Base-by-base conservation (phyloP, 2,113 vertebrate species). In the Danionella cerebrum region DNA sequence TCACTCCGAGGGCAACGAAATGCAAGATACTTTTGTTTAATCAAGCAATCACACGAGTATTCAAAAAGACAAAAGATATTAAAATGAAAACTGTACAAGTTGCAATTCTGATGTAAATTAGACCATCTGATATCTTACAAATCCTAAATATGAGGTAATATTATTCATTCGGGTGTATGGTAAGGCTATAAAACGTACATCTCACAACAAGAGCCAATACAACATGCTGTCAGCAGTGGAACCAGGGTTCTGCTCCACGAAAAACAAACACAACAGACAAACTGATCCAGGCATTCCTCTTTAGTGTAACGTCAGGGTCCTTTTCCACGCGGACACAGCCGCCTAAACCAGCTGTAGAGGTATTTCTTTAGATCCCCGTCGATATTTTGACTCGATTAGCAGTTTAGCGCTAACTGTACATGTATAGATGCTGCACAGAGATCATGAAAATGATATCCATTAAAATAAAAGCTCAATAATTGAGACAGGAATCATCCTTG, bases 41-140 rank as follows among this genome's bases (percentile, higher is more conserved):
- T 82, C 82, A 78, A 68, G 35, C 76, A 73, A 64, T 70, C 80
- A 74, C 76, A 84, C 73, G 64, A 57, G 50, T 79, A 76, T 64
- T 71, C 74, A 73, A 66, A 71, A 84, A 84, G 79, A 82, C 82
- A 86, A 83, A n/a, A 66, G 39, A 79, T 78, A 82, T 69, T 75
- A 84, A 84, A 84, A 79, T 73, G 76, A 75, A 70, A 74, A 78
- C 59, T 69, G 55, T 67, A 81, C 77, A 79, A 60, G 60, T 64
- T 44, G 65, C 25, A 2, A 18, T 35, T 44, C 45, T 21, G 38
- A 45, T 45, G 65, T 55, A 14, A 41, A 44, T 67, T 67, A 67
- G 51, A 55, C 51, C 38, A 5, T 16, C 25, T 55, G 35, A 31
- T 50, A 38, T n/a, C 7, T 31, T 31, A 31, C 38, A 3, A 54